Conservation (phyloP, 1,140 invertebrate species). For the Leptopilina boulardi region DNA sequence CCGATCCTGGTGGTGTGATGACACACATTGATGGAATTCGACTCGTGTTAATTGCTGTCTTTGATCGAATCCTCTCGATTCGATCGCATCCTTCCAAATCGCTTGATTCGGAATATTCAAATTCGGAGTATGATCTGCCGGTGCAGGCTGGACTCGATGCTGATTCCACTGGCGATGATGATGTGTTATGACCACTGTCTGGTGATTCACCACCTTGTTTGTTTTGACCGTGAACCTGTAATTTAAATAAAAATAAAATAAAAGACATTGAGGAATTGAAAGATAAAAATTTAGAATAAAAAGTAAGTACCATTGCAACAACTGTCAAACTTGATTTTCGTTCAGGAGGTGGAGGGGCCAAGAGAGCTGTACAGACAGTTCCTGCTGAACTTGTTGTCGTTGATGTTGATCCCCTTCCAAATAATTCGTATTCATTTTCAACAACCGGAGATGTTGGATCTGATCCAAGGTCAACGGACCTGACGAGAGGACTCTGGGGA, state of each 20-base stretch:
- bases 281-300: neutral
- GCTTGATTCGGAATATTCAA: conserved; percentile 86
- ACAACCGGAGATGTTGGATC: conserved; percentile 76
- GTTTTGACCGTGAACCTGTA: conserved; percentile 79
- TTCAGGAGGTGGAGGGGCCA: conserved; percentile 86
- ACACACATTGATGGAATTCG: conserved; percentile 95
- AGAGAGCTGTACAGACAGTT: conserved; percentile 88
- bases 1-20: conserved; percentile 90
- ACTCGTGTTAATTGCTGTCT: conserved; percentile 90
- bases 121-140: conserved; percentile 84
- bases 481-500: conserved; percentile 65
- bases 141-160: conserved; percentile 81
- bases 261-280: conserved; percentile 2
- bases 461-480: conserved; percentile 72
- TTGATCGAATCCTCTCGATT: conserved; percentile 88
- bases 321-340: conserved; percentile 80
- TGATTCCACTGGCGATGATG: conserved; percentile 87
- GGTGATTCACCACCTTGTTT: conserved; percentile 82
- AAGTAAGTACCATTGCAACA: conserved; percentile 69
- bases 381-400: conserved; percentile 93
- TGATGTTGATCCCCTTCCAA: conserved; percentile 91
- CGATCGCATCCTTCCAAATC: conserved; percentile 89
- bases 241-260: conserved; percentile 32
- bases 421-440: conserved; percentile 92
- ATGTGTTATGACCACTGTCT: conserved; percentile 88